phyloP scores from a whole-genome alignment of 2,113 vertebrate genomes.

The Athene noctua region DNA sequence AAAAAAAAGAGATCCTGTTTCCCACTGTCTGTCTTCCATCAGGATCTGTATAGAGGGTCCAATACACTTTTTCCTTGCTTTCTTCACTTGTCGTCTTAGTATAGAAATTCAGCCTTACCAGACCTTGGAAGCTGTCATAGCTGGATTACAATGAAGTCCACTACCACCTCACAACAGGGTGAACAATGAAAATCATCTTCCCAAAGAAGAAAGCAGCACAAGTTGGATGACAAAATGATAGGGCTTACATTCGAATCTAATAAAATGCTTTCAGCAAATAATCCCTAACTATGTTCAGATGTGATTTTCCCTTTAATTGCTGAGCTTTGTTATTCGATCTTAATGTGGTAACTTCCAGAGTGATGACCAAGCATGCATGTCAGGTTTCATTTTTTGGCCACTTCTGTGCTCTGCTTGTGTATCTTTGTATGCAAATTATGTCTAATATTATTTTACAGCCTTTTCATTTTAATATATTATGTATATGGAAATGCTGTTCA shows the following conservation, averaged over 20 bases:
- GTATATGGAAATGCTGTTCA: background rate
- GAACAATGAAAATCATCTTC: background rate
- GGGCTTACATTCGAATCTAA: background rate
- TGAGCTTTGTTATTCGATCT: background rate
- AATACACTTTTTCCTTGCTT: background rate
- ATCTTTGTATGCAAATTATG: background rate
- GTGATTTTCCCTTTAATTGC: background rate
- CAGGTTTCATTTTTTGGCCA: background rate
- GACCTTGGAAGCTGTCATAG: background rate
- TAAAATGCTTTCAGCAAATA: background rate
- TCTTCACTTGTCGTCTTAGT: background rate
- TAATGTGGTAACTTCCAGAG: background rate
- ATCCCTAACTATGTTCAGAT: background rate
- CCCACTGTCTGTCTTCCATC: background rate
- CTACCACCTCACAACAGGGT: background rate
- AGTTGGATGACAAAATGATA: background rate
- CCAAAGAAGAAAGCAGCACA: background rate
- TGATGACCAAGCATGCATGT: background rate
- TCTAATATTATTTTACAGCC: background rate
- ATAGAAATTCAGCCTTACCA: background rate
- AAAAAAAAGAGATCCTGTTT: background rate
- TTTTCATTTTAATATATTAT: background rate
- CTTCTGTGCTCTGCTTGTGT: background rate
- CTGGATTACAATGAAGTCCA: background rate
- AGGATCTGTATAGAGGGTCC: background rate